These are phyloP conservation scores for Neoitamus cyanurus DNA, from an alignment of 2,888 invertebrate species.

Conservation along the genomic window DNA sequence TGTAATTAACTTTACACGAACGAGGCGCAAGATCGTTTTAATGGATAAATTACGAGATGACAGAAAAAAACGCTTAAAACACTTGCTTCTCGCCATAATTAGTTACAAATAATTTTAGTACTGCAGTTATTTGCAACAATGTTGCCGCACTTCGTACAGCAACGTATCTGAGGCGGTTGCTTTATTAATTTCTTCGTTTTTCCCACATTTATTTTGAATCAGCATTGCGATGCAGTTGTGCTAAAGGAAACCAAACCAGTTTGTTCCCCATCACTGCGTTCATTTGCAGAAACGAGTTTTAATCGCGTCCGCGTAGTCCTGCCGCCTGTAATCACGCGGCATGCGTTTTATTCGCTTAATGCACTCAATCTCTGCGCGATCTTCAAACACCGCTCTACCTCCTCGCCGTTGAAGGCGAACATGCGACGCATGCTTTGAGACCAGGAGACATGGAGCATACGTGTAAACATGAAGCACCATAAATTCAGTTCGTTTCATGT, in stretches of 20 bases:
- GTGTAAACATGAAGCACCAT: conserved; percentile 19
- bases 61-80: background rate
- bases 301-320: background rate
- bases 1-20: background rate
- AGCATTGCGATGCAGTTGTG: background rate
- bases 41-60: conserved; percentile 15
- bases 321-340: no score
- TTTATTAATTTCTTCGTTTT: background rate
- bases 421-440: background rate
- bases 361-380: conserved; percentile 1
- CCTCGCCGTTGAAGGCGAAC: background rate
- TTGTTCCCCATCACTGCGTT: conserved; percentile 7
- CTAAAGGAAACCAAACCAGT: conserved; percentile 23
- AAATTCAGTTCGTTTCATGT: background rate
- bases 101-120: conserved; percentile 38
- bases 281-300: conserved; percentile 10
- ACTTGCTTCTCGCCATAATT: conserved; percentile 29
- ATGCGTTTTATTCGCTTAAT: background rate
- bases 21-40: conserved; percentile 10
- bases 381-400: background rate
- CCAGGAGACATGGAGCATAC: background rate
- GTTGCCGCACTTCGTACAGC: background rate
- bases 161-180: background rate
- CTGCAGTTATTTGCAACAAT: conserved; percentile 17
- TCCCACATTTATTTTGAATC: background rate